These are phyloP conservation scores for Candidula unifasciata DNA, from an alignment of 2,888 invertebrate species.

Conservation along the genomic window DNA sequence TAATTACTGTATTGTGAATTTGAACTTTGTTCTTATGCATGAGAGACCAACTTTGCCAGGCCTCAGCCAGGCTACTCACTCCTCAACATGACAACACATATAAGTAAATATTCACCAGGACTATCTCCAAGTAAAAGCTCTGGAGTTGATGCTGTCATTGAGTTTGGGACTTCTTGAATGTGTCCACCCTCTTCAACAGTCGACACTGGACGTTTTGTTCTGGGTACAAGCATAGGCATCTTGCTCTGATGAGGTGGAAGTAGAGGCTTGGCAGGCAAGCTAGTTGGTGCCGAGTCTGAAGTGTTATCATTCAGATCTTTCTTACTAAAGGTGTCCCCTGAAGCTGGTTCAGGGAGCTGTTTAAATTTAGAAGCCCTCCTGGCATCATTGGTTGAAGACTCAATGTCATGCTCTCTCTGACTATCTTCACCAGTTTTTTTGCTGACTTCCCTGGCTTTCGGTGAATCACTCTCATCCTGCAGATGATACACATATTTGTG, in stretches of 20 bases:
- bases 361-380: not conserved
- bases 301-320: conserved; percentile 22
- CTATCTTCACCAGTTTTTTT: conserved; percentile 34
- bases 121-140: conserved; percentile 40
- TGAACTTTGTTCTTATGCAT: too few relatives aligned
- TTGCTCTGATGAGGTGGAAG: conserved; percentile 6
- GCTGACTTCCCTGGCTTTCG: conserved; percentile 45
- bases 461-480: conserved; percentile 19
- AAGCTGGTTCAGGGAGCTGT: conserved; percentile 5
- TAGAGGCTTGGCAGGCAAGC: not conserved
- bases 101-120: not conserved
- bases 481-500: not conserved
- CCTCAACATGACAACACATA: too few relatives aligned
- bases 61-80: too few relatives aligned
- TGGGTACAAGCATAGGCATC: conserved; percentile 1
- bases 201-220: conserved; percentile 47
- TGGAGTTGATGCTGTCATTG: conserved; percentile 46
- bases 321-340: not conserved
- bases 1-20: too few relatives aligned
- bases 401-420: not conserved
- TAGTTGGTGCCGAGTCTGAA: not conserved
- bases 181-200: conserved; percentile 26
- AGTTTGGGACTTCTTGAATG: conserved; percentile 14
- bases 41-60: too few relatives aligned
- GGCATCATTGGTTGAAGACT: not conserved